Conservation (phyloP, 2,888 invertebrate species). For the Chrysotoxum bicinctum region DNA sequence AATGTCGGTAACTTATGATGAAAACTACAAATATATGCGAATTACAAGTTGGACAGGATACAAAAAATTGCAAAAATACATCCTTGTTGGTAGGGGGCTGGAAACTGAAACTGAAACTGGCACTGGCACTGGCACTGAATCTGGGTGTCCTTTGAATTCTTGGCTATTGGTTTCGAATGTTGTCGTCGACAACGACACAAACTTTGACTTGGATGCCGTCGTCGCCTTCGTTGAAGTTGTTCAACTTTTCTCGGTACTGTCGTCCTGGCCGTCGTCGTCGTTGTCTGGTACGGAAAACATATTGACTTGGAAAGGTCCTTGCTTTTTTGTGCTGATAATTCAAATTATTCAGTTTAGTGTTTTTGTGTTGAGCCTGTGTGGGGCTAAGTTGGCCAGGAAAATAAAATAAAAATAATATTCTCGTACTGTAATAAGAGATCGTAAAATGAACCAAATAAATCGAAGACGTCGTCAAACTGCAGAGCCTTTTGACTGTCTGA, state of each 20-base stretch:
- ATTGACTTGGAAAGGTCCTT: conserved; percentile 58
- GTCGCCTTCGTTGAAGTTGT: conserved; percentile 39
- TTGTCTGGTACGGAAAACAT: conserved; percentile 56
- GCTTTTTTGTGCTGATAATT: conserved; percentile 59
- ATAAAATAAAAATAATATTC: conserved; percentile 31
- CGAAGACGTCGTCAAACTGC: conserved; percentile 79
- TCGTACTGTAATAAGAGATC: conserved; percentile 74
- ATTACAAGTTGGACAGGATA: conserved; percentile 64
- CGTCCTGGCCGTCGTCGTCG: conserved; percentile 21
- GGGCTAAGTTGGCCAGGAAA: conserved; percentile 50
- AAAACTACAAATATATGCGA: conserved; percentile 74
- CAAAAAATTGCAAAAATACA: conserved; percentile 60
- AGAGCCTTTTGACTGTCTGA: conserved; percentile 80
- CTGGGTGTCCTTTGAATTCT: conserved; percentile 41
- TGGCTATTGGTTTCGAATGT: conserved; percentile 67
- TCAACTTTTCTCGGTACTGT: conserved; percentile 32
- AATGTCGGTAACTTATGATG: conserved; percentile 62
- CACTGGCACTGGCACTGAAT: neutral
- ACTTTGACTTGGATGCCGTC: conserved; percentile 55
- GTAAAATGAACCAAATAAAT: conserved; percentile 76
- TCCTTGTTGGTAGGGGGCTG: conserved; percentile 18
- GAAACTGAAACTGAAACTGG: neutral
- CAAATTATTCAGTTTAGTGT: conserved; percentile 62
- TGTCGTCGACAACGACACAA: conserved; percentile 48
- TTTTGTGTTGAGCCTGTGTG: conserved; percentile 42